These are phyloP conservation scores for Burhinus bistriatus DNA, from an alignment of 2,113 vertebrate species.

Conservation along the genomic window DNA sequence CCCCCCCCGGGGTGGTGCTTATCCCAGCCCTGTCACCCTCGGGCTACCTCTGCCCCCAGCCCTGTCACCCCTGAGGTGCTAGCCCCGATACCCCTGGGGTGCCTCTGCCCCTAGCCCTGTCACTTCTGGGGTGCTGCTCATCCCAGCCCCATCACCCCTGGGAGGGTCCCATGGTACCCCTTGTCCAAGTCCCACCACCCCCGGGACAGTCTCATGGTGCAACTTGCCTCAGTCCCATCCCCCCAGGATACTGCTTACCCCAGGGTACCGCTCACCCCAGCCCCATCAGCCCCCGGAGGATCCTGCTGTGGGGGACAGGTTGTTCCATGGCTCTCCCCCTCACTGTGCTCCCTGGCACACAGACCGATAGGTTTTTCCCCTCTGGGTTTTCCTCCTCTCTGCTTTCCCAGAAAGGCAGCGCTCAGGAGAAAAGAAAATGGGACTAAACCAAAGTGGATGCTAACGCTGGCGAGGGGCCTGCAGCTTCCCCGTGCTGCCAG, in stretches of 20 bases:
- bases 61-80: neutral
- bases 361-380: accelerated
- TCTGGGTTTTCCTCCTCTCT: neutral
- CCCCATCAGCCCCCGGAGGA: neutral
- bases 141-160: neutral
- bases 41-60: neutral
- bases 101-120: neutral
- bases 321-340: accelerated
- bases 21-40: accelerated
- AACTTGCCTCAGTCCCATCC: neutral
- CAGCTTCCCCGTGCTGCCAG: neutral
- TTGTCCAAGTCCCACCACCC: accelerated
- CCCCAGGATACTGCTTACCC: neutral
- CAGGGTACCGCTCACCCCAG: neutral
- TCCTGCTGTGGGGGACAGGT: neutral
- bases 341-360: accelerated
- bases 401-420: neutral
- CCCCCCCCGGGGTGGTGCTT: too few relatives aligned
- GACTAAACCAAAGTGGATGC: accelerated
- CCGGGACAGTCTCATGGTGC: neutral
- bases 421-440: neutral
- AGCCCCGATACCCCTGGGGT: too few relatives aligned
- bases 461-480: accelerated
- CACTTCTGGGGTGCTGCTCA: neutral
- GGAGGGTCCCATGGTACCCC: accelerated